These are phyloP conservation scores for Serranus cabrilla DNA, from an alignment of 2,797 vertebrate genomes.

Conservation along the genomic window DNA sequence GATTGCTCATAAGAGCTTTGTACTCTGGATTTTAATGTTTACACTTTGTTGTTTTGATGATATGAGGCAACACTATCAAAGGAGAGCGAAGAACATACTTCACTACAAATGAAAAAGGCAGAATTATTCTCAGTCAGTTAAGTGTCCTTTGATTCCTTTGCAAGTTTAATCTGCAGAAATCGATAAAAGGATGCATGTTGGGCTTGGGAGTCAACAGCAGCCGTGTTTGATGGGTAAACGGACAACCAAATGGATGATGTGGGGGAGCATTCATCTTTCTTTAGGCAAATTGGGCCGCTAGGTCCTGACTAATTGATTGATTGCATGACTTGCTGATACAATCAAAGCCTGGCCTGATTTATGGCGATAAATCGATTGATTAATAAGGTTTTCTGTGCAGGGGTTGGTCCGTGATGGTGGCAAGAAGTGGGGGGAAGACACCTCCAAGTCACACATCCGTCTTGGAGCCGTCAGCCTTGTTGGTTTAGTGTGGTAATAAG, in stretches of 20 bases:
- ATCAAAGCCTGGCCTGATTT: conserved; percentile 84
- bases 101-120: conserved; percentile 68
- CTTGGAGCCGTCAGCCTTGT: conserved; percentile 76
- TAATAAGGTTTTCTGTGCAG: conserved; percentile 77
- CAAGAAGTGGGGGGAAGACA: conserved; percentile 52
- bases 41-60: conserved; percentile 63
- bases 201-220: conserved; percentile 78
- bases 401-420: conserved; percentile 52
- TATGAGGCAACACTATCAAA: conserved; percentile 62
- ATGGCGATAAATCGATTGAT: conserved; percentile 86
- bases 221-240: conserved; percentile 82
- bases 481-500: conserved; percentile 85
- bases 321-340: conserved; percentile 83
- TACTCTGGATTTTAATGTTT: conserved; percentile 62
- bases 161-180: conserved; percentile 80
- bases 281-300: conserved; percentile 80
- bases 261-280: conserved; percentile 83
- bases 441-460: conserved; percentile 80
- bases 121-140: conserved; percentile 74
- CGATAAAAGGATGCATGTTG: conserved; percentile 76
- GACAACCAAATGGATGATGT: conserved; percentile 81
- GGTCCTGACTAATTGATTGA: conserved; percentile 84
- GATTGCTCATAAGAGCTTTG: conserved; percentile 22
- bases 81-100: conserved; percentile 49
- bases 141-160: conserved; percentile 81